Base-by-base conservation (phyloP, 1,140 invertebrate species). In the Tetramorium alpestre region DNA sequence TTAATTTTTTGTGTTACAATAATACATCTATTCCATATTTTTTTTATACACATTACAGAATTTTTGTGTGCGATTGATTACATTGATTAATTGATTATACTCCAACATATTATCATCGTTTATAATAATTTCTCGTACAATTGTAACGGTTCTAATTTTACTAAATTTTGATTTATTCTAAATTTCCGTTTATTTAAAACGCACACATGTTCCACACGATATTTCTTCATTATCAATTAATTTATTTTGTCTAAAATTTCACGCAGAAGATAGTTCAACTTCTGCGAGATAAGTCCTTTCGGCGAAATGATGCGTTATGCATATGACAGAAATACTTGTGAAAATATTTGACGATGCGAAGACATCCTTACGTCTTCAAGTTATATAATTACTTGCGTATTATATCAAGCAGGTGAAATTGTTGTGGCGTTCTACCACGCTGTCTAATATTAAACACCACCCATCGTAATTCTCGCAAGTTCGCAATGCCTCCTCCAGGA, bases 391-490 rank as follows among this genome's bases (percentile, higher is more conserved):
- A 28, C 22, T 11, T 47, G 5, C 47, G 5, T 73, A 82, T 56
- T 28, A 47, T 16, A 28, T 28, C 13, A 60, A n/a, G 13, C 18
- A 25, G 18, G 47, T 25, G n/a, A 69, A 69, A 72, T 44, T 25
- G 13, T 10, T 8, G 49, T 5, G 1, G 25, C 47, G 22, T 81
- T 0, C 3, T 65, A 65, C 62, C 47, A 51, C 25, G n/a, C 28
- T 3, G 1, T 69, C n/a, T 58, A 84, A 84, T 75, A 82, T 82
- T 82, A 84, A 73, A 73, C 80, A 82, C 16, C 16, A 54, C 7
- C 11, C 5, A 10, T 5, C 25, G 38, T 49, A 84, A 84, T 73
- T 8, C 69, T 16, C 69, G 4, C 41, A 33, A 82, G 25, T 62
- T 75, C 44, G 8, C 54, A 49, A 10, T 60, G 28, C 13, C 2